Evolutionary conservation across 1,140 invertebrate genomes (phyloP), one percentile per base, ranked within the genome.

Genomic region (Lanistes nyassanus): DNA sequence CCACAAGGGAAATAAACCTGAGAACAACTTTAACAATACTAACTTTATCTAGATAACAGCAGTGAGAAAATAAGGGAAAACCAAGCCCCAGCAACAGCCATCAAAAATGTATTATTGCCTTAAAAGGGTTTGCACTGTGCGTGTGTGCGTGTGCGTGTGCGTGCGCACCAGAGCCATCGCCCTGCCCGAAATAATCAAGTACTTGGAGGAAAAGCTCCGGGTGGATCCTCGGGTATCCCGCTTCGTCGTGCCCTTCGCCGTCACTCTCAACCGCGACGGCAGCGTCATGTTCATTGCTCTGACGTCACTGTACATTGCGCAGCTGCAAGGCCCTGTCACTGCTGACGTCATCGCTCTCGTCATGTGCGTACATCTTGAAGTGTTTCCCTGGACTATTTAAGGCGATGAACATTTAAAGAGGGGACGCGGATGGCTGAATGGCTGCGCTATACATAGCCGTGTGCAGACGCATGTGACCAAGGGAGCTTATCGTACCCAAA

Each of bases 281-380:
- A 79, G 78, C 64, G 72, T 71, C 76, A 64, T 74, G 56, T 79
- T 79, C 47, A 79, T 79, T 39, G 62, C 74, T 55, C 53, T 76
- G 42, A 73, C 78, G 6, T 56, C 70, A 0, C n/a, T 76, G 9
- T 79, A 76, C 73, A 65, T 79, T 0, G 55, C 68, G 4, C 64
- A 74, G 23, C n/a, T 79, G 47, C 56, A 69, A 19, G 73, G 73
- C 6, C n/a, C 42, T 3, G 51, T 34, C 26, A 36, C 26, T 34
- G 51, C 53, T 3, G 29, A 56, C 51, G 56, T 7, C 68, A 42
- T 70, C 9, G 29, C 55, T 51, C 68, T 70, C 68, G 56, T 70
- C 26, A 36, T 55, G 68, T 70, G 29, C 9, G 65, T 7, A 5
- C 26, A 6, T 23, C 0, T 65, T 65, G 19, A 34, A 2, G 5